Base-by-base conservation (phyloP, 2,888 invertebrate species). In the Stegana nigrithorax region DNA sequence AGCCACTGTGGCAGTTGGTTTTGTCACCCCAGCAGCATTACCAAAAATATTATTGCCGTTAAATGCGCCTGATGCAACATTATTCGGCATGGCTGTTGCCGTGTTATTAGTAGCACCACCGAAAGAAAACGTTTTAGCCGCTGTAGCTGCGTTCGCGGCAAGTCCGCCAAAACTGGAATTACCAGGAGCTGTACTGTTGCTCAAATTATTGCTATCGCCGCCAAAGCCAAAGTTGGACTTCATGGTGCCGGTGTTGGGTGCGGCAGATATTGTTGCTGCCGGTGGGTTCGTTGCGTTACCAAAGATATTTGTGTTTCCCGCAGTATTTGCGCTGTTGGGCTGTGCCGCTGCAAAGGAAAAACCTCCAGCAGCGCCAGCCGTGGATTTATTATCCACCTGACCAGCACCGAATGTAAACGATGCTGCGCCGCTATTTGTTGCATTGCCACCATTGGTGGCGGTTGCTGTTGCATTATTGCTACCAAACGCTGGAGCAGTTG, bases 101-200 rank as follows among this genome's bases (percentile, higher is more conserved):
- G 53, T 36, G 14, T 50, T 44, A 32, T 59, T 66, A 8, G 55
- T 58, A 10, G 64, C 26, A 3, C 71, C 71, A 63, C n/a, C n/a
- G n/a, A 81, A 81, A n/a, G 69, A 53, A 68, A 73, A 78, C 26
- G 60, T 59, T 59, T 68, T 75, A 62, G 56, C 68, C 14, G 45
- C 64, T 1, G 26, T 59, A 6, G 44, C 23, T n/a, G 64, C 6
- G 2, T 58, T 57, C 10, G 68, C 25, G 4, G 67, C 51, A 25
- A 68, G 59, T 7, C 65, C 63, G 27, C 72, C 73, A 39, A 72
- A 70, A 7, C 36, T 61, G 6, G 47, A 26, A 7, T 10, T 42
- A 26, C 32, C 60, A 61, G 64, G n/a, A 59, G 36, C 6, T 62
- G 29, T 39, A 17, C 17, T 51, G 14, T 26, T 17, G 4, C 4